Conservation (phyloP, 2,888 invertebrate genomes). For the Asteroscopus sphinx region DNA sequence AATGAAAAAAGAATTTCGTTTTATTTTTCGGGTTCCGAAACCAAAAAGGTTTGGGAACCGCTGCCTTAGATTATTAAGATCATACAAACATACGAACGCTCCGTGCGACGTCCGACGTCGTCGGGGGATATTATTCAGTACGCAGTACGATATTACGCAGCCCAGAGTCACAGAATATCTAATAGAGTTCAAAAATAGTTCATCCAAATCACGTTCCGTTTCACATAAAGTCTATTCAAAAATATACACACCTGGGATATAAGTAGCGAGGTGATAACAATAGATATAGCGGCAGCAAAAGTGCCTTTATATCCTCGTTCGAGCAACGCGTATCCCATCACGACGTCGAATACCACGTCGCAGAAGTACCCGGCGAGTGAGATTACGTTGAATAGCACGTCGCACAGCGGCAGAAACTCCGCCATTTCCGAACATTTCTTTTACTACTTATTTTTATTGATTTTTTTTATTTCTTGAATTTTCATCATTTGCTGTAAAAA, state of each 20-base stretch:
- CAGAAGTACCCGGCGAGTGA: slow-evolving; percentile 97
- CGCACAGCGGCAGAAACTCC: slow-evolving; percentile 97
- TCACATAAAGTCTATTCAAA: not conserved
- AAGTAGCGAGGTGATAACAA: slow-evolving; percentile 93
- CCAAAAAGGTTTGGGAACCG: too few relatives aligned
- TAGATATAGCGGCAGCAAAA: slow-evolving; percentile 92
- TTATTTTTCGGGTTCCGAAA: too few relatives aligned
- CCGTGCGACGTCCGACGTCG: too few relatives aligned
- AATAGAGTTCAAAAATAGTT: too few relatives aligned
- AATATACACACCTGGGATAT: slow-evolving; percentile 91
- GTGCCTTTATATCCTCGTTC: slow-evolving; percentile 91
- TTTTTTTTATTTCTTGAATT: slow-evolving; percentile 48
- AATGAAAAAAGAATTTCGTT: too few relatives aligned
- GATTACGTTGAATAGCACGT: slow-evolving; percentile 97
- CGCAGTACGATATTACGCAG: too few relatives aligned
- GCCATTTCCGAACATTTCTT: slow-evolving; percentile 89
- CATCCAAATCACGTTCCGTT: slow-evolving; percentile 3
- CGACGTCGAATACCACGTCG: slow-evolving; percentile 96
- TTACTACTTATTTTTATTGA: slow-evolving; percentile 50
- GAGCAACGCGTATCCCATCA: slow-evolving; percentile 95
- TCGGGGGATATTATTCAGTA: too few relatives aligned
- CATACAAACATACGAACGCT: too few relatives aligned
- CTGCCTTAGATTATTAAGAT: too few relatives aligned
- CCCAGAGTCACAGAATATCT: too few relatives aligned
- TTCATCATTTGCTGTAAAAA: slow-evolving; percentile 60